Conservation (phyloP, 2,113 vertebrate genomes). For the Oreochromis tanganicae region DNA sequence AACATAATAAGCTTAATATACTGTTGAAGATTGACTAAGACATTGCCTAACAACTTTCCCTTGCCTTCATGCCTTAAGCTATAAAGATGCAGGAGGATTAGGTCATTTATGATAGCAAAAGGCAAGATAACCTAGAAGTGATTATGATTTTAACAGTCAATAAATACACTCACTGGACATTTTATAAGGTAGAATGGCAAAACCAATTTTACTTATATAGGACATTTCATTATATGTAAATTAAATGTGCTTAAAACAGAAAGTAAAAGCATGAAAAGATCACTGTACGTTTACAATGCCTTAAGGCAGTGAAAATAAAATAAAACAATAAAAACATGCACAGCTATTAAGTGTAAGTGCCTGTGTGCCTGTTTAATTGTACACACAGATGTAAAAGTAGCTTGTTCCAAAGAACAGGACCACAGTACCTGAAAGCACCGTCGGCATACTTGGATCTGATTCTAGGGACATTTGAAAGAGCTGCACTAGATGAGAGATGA, state of each 20-base stretch:
- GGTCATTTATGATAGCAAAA: neutral
- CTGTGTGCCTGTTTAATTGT: neutral
- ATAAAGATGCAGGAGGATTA: neutral
- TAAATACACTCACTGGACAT: neutral
- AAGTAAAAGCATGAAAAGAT: neutral
- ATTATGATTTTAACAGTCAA: neutral
- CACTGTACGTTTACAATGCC: neutral
- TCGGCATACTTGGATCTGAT: neutral
- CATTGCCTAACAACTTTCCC: neutral
- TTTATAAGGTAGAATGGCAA: neutral
- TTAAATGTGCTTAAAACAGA: neutral
- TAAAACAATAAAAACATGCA: neutral
- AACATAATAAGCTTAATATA: neutral
- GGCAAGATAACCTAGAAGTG: neutral
- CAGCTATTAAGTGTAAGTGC: neutral
- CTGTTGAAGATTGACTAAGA: neutral
- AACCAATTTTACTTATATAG: neutral
- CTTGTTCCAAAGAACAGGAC: fast-evolving
- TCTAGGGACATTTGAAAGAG: neutral
- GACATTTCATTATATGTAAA: neutral
- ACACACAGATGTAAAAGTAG: neutral
- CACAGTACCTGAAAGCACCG: neutral
- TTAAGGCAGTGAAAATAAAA: neutral
- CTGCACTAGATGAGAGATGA: neutral
- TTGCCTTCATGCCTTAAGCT: neutral